Evolutionary conservation across 2,797 vertebrate genomes (phyloP).

Genomic region (Ctenochaetus hawaiiensis): DNA sequence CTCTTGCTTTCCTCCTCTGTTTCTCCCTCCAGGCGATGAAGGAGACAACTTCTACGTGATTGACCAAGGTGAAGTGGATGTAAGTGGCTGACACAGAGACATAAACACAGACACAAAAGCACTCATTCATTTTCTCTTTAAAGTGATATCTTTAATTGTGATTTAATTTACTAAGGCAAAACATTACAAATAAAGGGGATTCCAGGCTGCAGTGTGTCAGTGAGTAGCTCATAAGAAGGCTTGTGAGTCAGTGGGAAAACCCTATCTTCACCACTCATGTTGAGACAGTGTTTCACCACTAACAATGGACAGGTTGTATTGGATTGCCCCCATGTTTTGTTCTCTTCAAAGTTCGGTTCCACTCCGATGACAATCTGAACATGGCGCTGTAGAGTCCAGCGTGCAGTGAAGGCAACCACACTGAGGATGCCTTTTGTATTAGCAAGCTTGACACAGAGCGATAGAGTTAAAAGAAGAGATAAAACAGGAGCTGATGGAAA

Average conservation of each 20-base stretch:
- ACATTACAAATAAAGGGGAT: constrained; percentile 1
- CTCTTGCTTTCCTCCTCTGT: constrained; percentile 43
- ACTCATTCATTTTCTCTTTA: background rate
- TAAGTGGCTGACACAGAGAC: constrained; percentile 83
- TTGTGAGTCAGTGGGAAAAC: constrained; percentile 48
- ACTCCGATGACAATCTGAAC: constrained; percentile 77
- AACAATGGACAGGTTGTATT: constrained; percentile 72
- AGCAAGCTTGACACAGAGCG: constrained; percentile 61
- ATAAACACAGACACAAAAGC: constrained; percentile 28
- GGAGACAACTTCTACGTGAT: constrained; percentile 99
- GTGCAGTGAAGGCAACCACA: constrained; percentile 40
- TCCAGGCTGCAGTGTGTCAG: background rate
- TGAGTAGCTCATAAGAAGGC: constrained; percentile 12
- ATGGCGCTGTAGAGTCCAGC: constrained; percentile 45
- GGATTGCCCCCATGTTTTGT: constrained; percentile 67
- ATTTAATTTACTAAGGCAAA: background rate
- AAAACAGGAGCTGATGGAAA: constrained; percentile 75
- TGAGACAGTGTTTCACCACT: constrained; percentile 51
- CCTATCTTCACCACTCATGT: constrained; percentile 46
- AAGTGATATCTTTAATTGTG: background rate
- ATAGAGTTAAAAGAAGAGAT: constrained; percentile 80
- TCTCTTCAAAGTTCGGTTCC: constrained; percentile 67
- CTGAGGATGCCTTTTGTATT: constrained; percentile 75
- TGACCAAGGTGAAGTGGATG: constrained; percentile 97
- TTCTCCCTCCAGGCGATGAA: constrained; percentile 91